Evolutionary conservation across 2,888 invertebrate genomes (phyloP).

Genomic region (Zele albiditarsus): DNA sequence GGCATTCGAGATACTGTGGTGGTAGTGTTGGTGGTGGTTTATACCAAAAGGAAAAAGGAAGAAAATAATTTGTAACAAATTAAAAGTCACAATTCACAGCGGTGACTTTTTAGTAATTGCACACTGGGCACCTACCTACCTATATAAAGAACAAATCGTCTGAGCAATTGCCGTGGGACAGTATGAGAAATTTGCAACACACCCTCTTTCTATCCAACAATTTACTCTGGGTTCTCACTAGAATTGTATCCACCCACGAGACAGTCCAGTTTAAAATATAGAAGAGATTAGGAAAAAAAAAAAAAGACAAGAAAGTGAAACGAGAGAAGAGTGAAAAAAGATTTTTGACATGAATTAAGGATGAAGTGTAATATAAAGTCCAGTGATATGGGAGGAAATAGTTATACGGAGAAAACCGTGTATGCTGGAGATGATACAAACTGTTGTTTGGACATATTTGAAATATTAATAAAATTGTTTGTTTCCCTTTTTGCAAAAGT

Average conservation of each 20-base stretch:
- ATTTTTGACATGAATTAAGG: not conserved
- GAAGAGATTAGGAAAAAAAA: not conserved
- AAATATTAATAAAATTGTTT: too few relatives aligned
- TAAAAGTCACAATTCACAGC: conserved; percentile 26
- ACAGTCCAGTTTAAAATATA: not conserved
- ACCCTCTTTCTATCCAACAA: not conserved
- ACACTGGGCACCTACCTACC: not conserved
- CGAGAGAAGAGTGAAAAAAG: conserved; percentile 30
- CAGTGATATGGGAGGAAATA: not conserved
- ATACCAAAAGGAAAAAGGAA: not conserved
- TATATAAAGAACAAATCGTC: conserved; percentile 9
- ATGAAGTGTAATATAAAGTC: not conserved
- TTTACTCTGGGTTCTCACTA: not conserved
- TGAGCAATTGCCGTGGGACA: conserved; percentile 24
- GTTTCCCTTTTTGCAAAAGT: too few relatives aligned
- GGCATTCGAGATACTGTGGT: not conserved
- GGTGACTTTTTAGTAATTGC: conserved; percentile 16
- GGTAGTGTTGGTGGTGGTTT: not conserved
- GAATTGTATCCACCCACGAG: not conserved
- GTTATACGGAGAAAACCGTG: too few relatives aligned
- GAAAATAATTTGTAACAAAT: not conserved
- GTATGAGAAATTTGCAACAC: conserved; percentile 33
- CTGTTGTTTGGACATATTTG: too few relatives aligned
- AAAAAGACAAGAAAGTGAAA: not conserved
- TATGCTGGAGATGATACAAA: too few relatives aligned